Evolutionary conservation across 2,797 vertebrate genomes (phyloP), one percentile per base, ranked within the genome.

Genomic region (Phaenicophaeus curvirostris): DNA sequence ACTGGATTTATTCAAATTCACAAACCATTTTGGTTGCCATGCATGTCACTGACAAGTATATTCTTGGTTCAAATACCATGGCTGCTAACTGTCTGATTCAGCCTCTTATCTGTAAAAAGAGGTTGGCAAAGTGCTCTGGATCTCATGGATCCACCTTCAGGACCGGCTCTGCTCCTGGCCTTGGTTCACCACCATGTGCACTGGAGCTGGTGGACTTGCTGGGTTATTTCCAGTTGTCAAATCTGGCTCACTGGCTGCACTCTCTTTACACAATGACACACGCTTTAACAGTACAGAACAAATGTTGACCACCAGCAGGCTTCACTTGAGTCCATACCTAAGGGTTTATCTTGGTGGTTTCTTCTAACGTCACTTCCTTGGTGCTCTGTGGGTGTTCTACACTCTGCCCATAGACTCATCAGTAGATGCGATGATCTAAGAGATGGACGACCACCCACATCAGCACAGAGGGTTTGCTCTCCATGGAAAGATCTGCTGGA

Each of bases 231-330:
- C 17, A 15, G 5, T 25, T 62, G 15, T 48, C 53, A 9, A 16
- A 8, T 15, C 24, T 18, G 8, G 15, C 51, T 73, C 10, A 0
- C 0, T 4, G 10, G 24, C 51, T 48, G 9, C 7, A 1, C 13
- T 44, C 20, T 19, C 72, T 8, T 2, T 15, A 21, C 4, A 1
- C 48, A 20, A 2, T 4, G 28, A 3, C 50, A 12, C 9, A 6
- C 1, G 15, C 35, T 7, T 7, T 15, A 30, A n/a, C 19, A 68
- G 19, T 10, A 11, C 14, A n/a, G 30, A 54, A 65, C 25, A 50
- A 51, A 39, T 4, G 31, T 21, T 28, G 55, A 39, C 42, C 3
- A 16, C 5, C 7, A 30, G 3, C 0, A 1, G 46, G 30, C 35
- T 69, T 48, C n/a, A 20, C 15, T 20, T 31, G 9, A 39, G 25